Evolutionary conservation across 2,888 invertebrate species (phyloP).

Genomic region (Oligia fasciuncula): DNA sequence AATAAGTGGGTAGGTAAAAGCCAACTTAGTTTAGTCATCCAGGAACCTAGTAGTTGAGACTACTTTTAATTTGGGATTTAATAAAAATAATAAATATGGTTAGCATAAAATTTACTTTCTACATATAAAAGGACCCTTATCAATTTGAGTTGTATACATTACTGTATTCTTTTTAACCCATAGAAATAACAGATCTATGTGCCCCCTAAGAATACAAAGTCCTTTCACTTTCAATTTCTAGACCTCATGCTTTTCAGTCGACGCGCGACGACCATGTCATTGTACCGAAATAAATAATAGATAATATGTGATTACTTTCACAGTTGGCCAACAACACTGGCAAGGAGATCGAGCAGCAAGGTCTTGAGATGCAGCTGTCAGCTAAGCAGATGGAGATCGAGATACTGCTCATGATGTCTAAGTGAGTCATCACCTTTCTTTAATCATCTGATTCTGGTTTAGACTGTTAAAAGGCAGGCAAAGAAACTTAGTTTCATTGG

Average conservation of each 20-base stretch:
- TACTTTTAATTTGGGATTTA: neutral
- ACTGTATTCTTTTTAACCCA: neutral
- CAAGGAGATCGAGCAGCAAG: conserved; percentile 90
- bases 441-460: neutral
- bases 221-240: too few species aligned
- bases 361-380: conserved; percentile 93
- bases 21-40: neutral
- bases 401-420: conserved; percentile 94
- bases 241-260: too few species aligned
- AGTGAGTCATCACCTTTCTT: conserved; percentile 85
- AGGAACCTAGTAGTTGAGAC: neutral
- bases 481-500: too few species aligned
- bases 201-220: neutral
- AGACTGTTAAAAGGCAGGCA: neutral
- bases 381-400: conserved; percentile 97
- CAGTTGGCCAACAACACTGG: conserved; percentile 90
- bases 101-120: neutral
- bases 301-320: conserved; percentile 45
- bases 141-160: neutral
- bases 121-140: neutral
- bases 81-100: neutral
- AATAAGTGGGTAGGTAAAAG: neutral
- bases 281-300: neutral
- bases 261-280: too few species aligned
- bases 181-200: neutral